A percentile compares a stretch with the other conserved stretches of the same genome.
Evolutionary conservation across 2,113 vertebrate genomes (phyloP).

Genomic region (Delphinapterus leucas): DNA sequence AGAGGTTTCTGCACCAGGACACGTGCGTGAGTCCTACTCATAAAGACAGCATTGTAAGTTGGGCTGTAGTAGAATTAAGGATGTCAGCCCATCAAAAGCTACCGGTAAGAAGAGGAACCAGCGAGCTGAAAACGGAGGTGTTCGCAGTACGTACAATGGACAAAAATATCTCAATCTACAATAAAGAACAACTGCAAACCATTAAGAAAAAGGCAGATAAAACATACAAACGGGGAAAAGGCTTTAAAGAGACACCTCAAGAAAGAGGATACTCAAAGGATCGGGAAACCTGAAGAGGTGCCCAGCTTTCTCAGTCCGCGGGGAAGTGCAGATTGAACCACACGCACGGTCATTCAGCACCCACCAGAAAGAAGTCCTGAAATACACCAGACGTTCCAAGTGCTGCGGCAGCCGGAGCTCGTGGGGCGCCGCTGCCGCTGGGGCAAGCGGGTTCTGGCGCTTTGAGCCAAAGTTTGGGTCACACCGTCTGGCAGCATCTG

Average conservation of each 20-base stretch:
- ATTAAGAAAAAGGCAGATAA: background rate
- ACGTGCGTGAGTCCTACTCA: too few relatives aligned
- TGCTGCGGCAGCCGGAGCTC: background rate
- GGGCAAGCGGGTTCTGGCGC: background rate
- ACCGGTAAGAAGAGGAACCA: background rate
- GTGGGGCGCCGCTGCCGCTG: too few relatives aligned
- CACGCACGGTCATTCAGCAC: rapidly evolving
- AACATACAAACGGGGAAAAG: background rate
- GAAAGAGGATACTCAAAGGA: rapidly evolving
- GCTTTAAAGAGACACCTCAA: too few relatives aligned
- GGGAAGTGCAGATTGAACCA: background rate
- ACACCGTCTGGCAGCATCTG: too few relatives aligned
- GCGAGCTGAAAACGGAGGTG: background rate
- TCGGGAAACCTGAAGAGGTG: rapidly evolving
- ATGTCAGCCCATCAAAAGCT: background rate
- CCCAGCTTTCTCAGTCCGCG: too few relatives aligned
- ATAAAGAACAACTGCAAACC: background rate
- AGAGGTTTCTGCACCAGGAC: background rate
- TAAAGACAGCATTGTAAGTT: background rate
- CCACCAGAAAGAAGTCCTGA: background rate
- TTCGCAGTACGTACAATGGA: rapidly evolving
- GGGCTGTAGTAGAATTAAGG: too few relatives aligned
- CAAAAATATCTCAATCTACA: background rate
- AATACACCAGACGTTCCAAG: background rate
- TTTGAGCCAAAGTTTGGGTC: background rate